A percentile compares a stretch with the other conserved stretches of the same genome.
Evolutionary conservation across 1,140 invertebrate genomes (phyloP).

Genomic region (Sitophilus oryzae): DNA sequence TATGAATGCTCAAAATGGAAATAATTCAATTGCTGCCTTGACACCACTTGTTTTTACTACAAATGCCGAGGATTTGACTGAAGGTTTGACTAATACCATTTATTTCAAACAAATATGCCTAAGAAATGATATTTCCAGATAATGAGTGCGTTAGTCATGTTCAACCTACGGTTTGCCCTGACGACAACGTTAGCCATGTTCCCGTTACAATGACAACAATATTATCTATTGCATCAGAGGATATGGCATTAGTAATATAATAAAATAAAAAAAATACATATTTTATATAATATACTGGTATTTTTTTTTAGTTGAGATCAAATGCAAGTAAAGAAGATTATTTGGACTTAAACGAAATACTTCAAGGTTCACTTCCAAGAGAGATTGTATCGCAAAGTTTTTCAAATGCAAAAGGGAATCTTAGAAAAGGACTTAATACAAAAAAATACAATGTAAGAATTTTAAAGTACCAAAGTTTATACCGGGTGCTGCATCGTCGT

Average conservation of each 20-base stretch:
- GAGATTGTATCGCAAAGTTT: conserved; percentile 5
- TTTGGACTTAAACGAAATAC: conserved; percentile 18
- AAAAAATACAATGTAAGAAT: conserved; percentile 11
- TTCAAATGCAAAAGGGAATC: conserved; percentile 8
- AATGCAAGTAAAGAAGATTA: conserved; percentile 16
- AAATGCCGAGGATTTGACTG: conserved; percentile 13
- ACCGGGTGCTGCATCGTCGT: too few species aligned
- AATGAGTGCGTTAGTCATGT: conserved; percentile 4
- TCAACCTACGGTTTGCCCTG: background rate
- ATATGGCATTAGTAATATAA: conserved; percentile 5
- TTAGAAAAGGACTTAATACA: conserved; percentile 4
- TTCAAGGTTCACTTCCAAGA: conserved; percentile 12
- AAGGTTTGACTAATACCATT: conserved; percentile 1
- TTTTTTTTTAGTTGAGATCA: background rate
- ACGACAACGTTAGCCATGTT: conserved; percentile 12
- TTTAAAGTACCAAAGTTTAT: too few species aligned
- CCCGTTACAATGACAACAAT: conserved; percentile 11
- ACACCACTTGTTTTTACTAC: conserved; percentile 14
- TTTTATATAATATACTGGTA: too few species aligned
- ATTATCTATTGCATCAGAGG: conserved; percentile 6
- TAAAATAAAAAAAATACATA: too few species aligned
- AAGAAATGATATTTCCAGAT: background rate
- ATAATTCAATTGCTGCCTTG: background rate
- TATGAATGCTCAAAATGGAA: background rate
- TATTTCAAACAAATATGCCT: background rate